These are phyloP conservation scores for Dinocampus coccinellae DNA, from an alignment of 2,888 invertebrate species.

Conservation along the genomic window DNA sequence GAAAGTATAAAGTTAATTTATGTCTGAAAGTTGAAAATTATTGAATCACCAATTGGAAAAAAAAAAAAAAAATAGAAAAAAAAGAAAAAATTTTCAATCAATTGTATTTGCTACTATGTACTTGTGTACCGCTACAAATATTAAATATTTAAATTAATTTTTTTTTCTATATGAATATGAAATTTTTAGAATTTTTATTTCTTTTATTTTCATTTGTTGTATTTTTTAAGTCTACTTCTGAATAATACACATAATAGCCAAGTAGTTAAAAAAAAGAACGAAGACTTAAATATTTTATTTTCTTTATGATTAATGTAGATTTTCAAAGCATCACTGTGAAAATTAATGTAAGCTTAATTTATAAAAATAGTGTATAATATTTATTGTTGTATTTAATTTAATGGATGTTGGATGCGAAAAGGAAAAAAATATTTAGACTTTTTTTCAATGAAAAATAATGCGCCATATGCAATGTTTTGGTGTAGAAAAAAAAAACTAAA, in stretches of 20 bases:
- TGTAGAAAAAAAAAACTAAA: not conserved
- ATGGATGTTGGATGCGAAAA: not conserved
- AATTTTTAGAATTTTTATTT: not conserved
- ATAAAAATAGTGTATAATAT: not conserved
- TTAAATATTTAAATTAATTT: not conserved
- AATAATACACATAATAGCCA: not conserved
- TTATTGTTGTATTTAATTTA: not conserved
- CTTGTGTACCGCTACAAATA: constrained; percentile 25
- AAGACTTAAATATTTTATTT: not conserved
- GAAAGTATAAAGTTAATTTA: not conserved
- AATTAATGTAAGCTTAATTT: not conserved
- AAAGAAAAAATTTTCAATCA: not conserved
- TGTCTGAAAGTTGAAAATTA: not conserved
- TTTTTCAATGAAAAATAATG: not conserved
- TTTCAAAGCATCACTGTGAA: not conserved
- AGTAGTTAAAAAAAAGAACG: not conserved
- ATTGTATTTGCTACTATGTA: constrained; percentile 7
- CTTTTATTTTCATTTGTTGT: not conserved
- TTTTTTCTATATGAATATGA: not conserved
- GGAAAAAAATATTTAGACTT: not conserved
- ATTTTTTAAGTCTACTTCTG: not conserved
- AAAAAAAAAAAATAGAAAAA: not conserved
- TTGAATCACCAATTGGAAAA: not conserved
- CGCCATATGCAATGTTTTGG: not conserved
- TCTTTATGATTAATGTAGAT: not conserved